Evolutionary conservation across 1,140 invertebrate genomes (phyloP), one percentile per base, ranked within the genome.

Genomic region (Caenorhabditis tropicalis): DNA sequence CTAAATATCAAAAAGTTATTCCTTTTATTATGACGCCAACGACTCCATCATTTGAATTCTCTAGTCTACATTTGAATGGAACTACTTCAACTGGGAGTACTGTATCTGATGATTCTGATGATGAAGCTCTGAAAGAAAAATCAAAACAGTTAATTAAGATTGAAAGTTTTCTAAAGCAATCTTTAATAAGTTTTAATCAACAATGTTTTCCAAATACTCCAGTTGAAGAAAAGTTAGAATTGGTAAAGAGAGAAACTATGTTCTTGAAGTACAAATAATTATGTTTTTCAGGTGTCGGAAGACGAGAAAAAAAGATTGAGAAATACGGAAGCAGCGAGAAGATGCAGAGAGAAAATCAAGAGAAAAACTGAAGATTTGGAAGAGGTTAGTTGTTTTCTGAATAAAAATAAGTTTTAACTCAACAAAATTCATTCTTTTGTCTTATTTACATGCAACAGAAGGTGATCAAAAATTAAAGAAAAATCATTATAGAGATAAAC

Each of bases 321-420:
- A 43, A 74, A 74, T 15, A 74, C 65, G 3, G 65, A 74, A 46
- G 65, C 65, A 10, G 65, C 65, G 0, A 74, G 65, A 74, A 39
- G 65, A 24, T 74, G 65, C n/a, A n/a, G 65, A 74, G 65, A 74
- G 36, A 74, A 74, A 10, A 74, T 74, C 9, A 74, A 74, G n/a
- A 74, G 65, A 46, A 74, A 74, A 46, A 43, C 65, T 27, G 65
- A 74, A 10, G 65, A 74, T 43, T 74, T 74, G n/a, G 65, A 74
- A 74, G 15, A 12, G 36, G 65, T 74, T 43, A 0, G 58, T 36
- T 10, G 2, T 36, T 36, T 9, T 27, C n/a, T n/a, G n/a, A n/a
- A n/a, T n/a, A n/a, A n/a, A n/a, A n/a, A n/a, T n/a, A n/a, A n/a
- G n/a, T n/a, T n/a, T n/a, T n/a, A n/a, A n/a, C n/a, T n/a, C n/a